Conservation (phyloP, 2,888 invertebrate genomes). For the Xestia ashworthii region DNA sequence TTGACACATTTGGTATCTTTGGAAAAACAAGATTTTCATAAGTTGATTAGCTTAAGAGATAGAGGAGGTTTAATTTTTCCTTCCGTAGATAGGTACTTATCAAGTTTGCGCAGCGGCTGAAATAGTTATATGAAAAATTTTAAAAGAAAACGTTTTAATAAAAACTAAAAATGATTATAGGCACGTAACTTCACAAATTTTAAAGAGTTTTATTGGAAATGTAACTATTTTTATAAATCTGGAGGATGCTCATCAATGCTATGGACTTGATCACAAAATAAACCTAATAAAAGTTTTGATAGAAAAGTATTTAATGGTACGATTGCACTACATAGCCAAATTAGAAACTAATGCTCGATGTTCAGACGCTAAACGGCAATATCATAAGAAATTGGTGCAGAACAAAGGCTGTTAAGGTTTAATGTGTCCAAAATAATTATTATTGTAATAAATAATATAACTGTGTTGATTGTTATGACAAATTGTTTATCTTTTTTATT, state of each 20-base stretch:
- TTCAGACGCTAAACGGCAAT: too few relatives aligned
- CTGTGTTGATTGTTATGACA: too few relatives aligned
- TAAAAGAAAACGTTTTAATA: neutral
- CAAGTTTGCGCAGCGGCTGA: neutral
- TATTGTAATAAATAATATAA: too few relatives aligned
- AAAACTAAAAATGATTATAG: conserved; percentile 2
- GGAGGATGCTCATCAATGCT: neutral
- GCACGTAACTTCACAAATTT: neutral
- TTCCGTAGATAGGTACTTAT: neutral
- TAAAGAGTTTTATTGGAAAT: neutral
- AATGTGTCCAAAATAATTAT: too few relatives aligned
- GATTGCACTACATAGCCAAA: conserved; percentile 1
- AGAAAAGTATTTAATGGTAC: neutral
- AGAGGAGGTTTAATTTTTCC: conserved; percentile 5
- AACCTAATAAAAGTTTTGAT: neutral
- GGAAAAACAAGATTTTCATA: neutral
- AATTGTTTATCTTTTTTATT: too few relatives aligned
- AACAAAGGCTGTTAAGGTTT: too few relatives aligned
- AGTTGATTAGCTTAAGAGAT: neutral
- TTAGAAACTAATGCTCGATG: neutral
- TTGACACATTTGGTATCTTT: neutral
- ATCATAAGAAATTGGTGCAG: too few relatives aligned
- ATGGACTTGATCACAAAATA: neutral
- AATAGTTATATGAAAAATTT: neutral
- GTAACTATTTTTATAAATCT: neutral